These are phyloP conservation scores for Syritta pipiens DNA, from an alignment of 2,888 invertebrate genomes.

Conservation along the genomic window DNA sequence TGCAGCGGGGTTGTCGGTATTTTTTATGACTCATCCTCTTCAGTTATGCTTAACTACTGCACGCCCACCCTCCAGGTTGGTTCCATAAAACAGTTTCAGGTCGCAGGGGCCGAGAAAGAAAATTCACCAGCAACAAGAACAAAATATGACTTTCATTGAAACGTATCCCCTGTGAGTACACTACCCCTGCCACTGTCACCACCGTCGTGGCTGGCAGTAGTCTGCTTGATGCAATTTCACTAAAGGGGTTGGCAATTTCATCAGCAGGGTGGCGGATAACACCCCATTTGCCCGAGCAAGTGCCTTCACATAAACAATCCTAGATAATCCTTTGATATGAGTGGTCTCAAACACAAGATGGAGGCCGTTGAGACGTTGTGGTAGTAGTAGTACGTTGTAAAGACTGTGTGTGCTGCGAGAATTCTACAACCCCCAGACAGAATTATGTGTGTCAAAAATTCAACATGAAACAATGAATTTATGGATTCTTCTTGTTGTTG, in stretches of 20 bases:
- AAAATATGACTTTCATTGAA: conserved; percentile 66
- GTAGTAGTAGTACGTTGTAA: conserved; percentile 9
- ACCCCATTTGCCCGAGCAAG: conserved; percentile 36
- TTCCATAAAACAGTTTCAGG: conserved; percentile 55
- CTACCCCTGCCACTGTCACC: background rate
- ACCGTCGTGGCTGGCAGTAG: background rate
- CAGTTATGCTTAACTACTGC: conserved; percentile 30
- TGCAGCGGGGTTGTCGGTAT: conserved; percentile 25
- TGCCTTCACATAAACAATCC: conserved; percentile 58
- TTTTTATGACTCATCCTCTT: conserved; percentile 57
- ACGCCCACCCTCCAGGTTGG: background rate
- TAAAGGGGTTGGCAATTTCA: conserved; percentile 44
- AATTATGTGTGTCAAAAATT: conserved; percentile 47
- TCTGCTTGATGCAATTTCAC: conserved; percentile 49
- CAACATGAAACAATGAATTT: conserved; percentile 38
- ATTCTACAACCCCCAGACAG: too few relatives aligned
- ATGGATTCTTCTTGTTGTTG: conserved; percentile 40
- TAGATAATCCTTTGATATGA: conserved; percentile 63
- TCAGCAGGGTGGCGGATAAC: conserved; percentile 9
- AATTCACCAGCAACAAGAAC: conserved; percentile 23
- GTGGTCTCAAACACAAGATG: conserved; percentile 31
- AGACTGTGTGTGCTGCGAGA: too few relatives aligned
- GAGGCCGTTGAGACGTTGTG: conserved; percentile 3
- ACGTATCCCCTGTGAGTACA: conserved; percentile 60
- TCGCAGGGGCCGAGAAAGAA: conserved; percentile 12